Evolutionary conservation across 2,888 invertebrate species (phyloP).

Genomic region (Minunthozetes semirufus): DNA sequence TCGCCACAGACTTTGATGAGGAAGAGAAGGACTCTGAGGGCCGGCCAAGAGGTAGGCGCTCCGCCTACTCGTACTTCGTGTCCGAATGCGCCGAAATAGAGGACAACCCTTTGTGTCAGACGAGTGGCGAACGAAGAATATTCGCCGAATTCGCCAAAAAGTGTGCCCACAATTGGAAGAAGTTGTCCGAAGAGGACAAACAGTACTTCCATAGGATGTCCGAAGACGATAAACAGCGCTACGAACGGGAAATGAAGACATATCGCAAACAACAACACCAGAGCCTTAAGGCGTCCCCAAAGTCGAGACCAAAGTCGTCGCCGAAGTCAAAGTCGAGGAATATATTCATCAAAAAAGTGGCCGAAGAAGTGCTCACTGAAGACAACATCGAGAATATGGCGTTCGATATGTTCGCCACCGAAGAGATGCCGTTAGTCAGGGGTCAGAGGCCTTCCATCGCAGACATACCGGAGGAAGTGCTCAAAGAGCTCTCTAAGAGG

Average conservation of each 20-base stretch:
- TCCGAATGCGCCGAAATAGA: constrained; percentile 11
- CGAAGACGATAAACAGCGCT: constrained; percentile 25
- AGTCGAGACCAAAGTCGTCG: not conserved
- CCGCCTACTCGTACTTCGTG: constrained; percentile 28
- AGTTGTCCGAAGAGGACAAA: constrained; percentile 25
- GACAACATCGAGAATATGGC: constrained; percentile 17
- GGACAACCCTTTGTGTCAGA: constrained; percentile 9
- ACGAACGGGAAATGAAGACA: constrained; percentile 25
- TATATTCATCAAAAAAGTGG: not conserved
- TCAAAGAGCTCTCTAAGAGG: constrained; percentile 22
- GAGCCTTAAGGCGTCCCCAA: too few relatives aligned
- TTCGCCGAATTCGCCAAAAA: constrained; percentile 32
- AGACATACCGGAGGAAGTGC: constrained; percentile 22
- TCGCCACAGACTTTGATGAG: not conserved
- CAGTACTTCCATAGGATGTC: constrained; percentile 17
- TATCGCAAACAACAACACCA: not conserved
- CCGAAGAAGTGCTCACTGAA: not conserved
- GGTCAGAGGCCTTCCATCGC: not conserved
- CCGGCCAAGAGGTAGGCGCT: not conserved
- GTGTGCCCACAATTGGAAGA: constrained; percentile 26
- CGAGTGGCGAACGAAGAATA: not conserved
- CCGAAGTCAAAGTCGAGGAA: not conserved
- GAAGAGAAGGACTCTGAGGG: not conserved
- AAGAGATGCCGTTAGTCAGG: constrained; percentile 33
- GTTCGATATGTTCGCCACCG: constrained; percentile 32